phyloP scores from a whole-genome alignment of 2,888 invertebrate species.

The Enchytraeus crypticus region DNA sequence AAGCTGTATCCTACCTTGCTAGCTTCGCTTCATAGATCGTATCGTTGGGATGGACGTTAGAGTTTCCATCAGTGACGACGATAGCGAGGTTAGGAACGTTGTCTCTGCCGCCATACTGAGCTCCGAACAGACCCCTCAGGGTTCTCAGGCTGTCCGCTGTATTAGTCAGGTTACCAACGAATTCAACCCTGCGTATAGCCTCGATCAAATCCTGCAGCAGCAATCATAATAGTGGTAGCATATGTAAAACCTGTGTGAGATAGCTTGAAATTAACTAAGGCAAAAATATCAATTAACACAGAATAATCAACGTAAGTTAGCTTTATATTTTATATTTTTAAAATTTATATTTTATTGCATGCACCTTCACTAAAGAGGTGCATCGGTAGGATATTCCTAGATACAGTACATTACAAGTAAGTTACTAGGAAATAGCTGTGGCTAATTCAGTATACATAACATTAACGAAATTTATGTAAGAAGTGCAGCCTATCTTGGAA shows the following conservation, averaged over 20 bases:
- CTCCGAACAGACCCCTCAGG: constrained; percentile 31
- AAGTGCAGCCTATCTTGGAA: too few relatives aligned
- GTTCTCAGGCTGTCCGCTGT: constrained; percentile 36
- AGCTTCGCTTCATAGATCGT: constrained; percentile 36
- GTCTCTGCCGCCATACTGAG: constrained; percentile 33
- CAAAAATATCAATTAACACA: background rate
- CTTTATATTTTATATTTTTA: background rate
- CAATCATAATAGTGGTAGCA: background rate
- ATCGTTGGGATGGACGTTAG: constrained; percentile 36
- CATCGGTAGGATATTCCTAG: too few relatives aligned
- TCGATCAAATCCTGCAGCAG: constrained; percentile 25
- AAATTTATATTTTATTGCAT: too few relatives aligned
- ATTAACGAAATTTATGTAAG: too few relatives aligned
- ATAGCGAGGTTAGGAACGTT: constrained; percentile 35
- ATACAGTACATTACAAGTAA: too few relatives aligned
- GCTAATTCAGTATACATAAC: too few relatives aligned
- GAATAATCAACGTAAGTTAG: background rate
- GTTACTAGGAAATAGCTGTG: too few relatives aligned
- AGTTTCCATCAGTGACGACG: constrained; percentile 38
- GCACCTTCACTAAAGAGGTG: too few relatives aligned
- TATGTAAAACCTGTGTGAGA: background rate
- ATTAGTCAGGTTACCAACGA: constrained; percentile 32
- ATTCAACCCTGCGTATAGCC: constrained; percentile 33
- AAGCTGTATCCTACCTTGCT: too few relatives aligned
- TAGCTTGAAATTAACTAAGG: background rate